Conservation (phyloP, 30 jellyfish, hydroid and myxozoan species). For the Pseudorhiza aurosa region DNA sequence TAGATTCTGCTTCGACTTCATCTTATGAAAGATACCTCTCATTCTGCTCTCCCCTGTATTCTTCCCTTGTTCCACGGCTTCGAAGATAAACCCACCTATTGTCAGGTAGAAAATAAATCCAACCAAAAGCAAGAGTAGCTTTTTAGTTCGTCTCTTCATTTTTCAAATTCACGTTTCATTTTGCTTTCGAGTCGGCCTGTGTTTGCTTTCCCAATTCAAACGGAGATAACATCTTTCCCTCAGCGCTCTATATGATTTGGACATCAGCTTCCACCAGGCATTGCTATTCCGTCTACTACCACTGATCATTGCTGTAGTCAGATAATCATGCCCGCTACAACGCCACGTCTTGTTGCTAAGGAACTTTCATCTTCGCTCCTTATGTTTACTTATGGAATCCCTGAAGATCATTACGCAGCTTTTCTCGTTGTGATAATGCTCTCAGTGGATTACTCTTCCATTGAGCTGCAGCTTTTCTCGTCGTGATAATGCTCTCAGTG, state of each 20-base stretch:
- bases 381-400: background rate
- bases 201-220: too few species aligned
- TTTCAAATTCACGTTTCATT: background rate
- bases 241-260: too few species aligned
- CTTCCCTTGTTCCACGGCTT: conserved; percentile 29
- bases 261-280: too few species aligned
- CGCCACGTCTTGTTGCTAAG: background rate
- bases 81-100: conserved; percentile 53
- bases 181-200: too few species aligned
- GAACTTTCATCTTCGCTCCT: background rate
- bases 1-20: conserved; percentile 16
- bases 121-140: conserved; percentile 25
- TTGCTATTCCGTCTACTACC: too few species aligned
- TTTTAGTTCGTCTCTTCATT: conserved; percentile 21
- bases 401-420: background rate
- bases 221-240: too few species aligned
- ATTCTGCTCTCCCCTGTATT: conserved; percentile 10
- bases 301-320: too few species aligned
- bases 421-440: background rate
- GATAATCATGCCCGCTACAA: too few species aligned
- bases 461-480: background rate
- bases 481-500: background rate
- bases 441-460: background rate
- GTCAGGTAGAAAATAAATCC: conserved; percentile 35
- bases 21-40: background rate